A percentile compares a stretch with the other conserved stretches of the same genome.
phyloP scores from a whole-genome alignment of 2,888 invertebrate genomes.

The Agonopterix subpropinquella region DNA sequence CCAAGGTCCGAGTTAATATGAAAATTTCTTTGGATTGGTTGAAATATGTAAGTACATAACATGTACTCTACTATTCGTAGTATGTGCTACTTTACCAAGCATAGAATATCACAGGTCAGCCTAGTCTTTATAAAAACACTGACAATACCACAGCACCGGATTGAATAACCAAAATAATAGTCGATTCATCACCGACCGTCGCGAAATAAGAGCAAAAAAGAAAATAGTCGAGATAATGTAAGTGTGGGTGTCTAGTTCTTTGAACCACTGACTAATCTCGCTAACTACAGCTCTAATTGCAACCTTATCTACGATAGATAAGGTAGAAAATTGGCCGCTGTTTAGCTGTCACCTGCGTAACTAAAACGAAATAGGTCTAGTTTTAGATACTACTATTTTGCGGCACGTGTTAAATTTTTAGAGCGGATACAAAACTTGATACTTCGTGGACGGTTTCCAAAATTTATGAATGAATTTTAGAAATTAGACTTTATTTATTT shows the following conservation, averaged over 20 bases:
- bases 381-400: background rate
- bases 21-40: too few species aligned
- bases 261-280: constrained; percentile 19
- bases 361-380: background rate
- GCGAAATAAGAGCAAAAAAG: constrained; percentile 52
- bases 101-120: too few species aligned
- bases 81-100: too few species aligned
- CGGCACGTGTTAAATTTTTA: background rate
- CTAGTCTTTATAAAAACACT: too few species aligned
- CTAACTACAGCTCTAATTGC: background rate
- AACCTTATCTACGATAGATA: background rate
- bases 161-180: constrained; percentile 22
- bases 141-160: too few species aligned
- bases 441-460: background rate
- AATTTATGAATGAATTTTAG: background rate
- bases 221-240: constrained; percentile 25
- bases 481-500: too few species aligned
- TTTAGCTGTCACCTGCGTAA: background rate
- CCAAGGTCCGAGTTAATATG: too few species aligned
- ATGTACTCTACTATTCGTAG: too few species aligned
- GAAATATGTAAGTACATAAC: too few species aligned
- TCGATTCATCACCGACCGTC: constrained; percentile 54
- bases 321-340: background rate
- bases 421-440: background rate
- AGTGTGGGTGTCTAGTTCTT: constrained; percentile 53